phyloP scores from a whole-genome alignment of 2,797 vertebrate species.

The Acanthurus tractus region DNA sequence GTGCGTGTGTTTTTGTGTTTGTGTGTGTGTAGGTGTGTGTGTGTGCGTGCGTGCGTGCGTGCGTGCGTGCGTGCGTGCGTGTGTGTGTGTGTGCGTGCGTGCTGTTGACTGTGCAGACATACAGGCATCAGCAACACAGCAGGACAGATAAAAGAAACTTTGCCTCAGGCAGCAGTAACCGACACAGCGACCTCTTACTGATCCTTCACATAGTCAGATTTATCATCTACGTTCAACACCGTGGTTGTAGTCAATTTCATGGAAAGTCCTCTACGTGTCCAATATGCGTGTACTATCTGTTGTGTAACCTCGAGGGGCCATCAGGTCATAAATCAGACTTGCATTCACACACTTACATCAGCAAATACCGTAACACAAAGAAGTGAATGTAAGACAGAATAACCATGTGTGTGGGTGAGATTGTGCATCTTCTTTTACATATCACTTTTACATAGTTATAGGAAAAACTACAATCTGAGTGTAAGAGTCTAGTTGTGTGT shows the following conservation, averaged over 20 bases:
- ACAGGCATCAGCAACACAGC: slow-evolving; percentile 17
- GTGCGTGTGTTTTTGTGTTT: too few relatives aligned
- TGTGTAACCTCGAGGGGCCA: background rate
- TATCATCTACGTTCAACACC: slow-evolving; percentile 21
- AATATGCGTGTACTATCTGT: slow-evolving; percentile 6
- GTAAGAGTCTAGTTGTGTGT: background rate
- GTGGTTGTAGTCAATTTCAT: slow-evolving; percentile 7
- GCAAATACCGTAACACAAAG: background rate
- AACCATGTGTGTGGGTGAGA: background rate
- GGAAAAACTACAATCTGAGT: background rate
- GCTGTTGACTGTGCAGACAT: slow-evolving; percentile 41
- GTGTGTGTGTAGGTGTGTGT: slow-evolving; percentile 19
- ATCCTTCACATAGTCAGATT: slow-evolving; percentile 26
- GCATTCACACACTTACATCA: background rate
- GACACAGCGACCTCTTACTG: slow-evolving; percentile 7
- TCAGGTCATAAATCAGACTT: slow-evolving; percentile 13
- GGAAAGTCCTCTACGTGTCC: background rate
- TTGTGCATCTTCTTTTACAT: slow-evolving; percentile 1
- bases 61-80: too few relatives aligned
- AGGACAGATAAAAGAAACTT: slow-evolving; percentile 33
- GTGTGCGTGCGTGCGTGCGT: background rate
- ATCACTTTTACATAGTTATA: slow-evolving; percentile 15
- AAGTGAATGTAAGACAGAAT: background rate
- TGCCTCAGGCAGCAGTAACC: slow-evolving; percentile 18
- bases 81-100: slow-evolving; percentile 14